phyloP scores from a whole-genome alignment of 92 coral and sea anemone species.

The Zoanthus sociatus region DNA sequence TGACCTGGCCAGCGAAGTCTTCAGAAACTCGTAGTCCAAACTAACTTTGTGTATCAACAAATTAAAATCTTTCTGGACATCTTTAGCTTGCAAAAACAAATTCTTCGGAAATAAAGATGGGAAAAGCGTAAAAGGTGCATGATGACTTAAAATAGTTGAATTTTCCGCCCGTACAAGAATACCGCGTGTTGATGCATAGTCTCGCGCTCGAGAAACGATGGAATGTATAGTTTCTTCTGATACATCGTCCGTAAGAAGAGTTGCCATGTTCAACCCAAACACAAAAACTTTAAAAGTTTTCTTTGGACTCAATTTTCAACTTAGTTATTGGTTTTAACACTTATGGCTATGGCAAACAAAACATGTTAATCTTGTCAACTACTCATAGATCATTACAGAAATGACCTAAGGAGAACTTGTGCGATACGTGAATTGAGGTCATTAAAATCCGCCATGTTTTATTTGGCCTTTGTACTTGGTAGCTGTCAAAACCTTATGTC shows the following conservation, averaged over 20 bases:
- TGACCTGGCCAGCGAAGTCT: slow-evolving; percentile 82
- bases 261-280: background rate
- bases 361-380: background rate
- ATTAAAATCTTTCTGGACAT: slow-evolving; percentile 88
- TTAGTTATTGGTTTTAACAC: background rate
- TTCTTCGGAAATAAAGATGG: slow-evolving; percentile 84
- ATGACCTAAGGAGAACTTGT: background rate
- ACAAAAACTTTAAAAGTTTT: background rate
- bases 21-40: slow-evolving; percentile 87
- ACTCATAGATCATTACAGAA: background rate
- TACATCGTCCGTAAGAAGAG: background rate
- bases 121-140: slow-evolving; percentile 87
- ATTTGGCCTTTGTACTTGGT: background rate
- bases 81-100: slow-evolving; percentile 73
- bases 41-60: slow-evolving; percentile 85
- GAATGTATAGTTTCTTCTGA: slow-evolving; percentile 34
- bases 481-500: background rate
- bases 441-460: slow-evolving; percentile 34
- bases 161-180: slow-evolving; percentile 52
- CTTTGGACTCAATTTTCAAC: background rate
- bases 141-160: slow-evolving; percentile 55
- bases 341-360: background rate
- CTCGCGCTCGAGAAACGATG: slow-evolving; percentile 51
- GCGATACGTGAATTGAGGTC: slow-evolving; percentile 26
- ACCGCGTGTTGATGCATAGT: slow-evolving; percentile 60